phyloP scores from a whole-genome alignment of 2,797 vertebrate genomes.

The Scyliorhinus canicula region DNA sequence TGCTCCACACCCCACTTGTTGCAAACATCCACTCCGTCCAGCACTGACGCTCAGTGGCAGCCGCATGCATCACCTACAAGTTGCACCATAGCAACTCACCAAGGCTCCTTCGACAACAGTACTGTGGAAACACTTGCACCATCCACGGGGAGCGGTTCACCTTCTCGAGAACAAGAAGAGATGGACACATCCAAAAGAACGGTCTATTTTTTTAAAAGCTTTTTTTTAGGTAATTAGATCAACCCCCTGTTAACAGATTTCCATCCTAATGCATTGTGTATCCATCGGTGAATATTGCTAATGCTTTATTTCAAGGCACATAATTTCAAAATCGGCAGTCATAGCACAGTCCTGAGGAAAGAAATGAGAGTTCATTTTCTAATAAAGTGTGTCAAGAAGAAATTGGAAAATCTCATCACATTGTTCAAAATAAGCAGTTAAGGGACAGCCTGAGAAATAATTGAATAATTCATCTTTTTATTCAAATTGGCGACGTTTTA shows the following conservation, averaged over 20 bases:
- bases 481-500: not conserved
- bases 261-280: not conserved
- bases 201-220: not conserved
- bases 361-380: not conserved
- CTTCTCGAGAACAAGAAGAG: not conserved
- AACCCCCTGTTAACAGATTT: not conserved
- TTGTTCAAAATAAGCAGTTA: not conserved
- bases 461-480: constrained; percentile 31
- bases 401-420: not conserved
- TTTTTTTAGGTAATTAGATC: not conserved
- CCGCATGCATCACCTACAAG: not conserved
- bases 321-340: not conserved
- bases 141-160: not conserved
- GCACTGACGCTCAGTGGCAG: not conserved
- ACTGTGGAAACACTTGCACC: not conserved
- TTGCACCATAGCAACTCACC: not conserved
- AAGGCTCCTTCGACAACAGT: not conserved
- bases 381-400: not conserved
- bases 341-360: not conserved
- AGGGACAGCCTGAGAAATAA: not conserved
- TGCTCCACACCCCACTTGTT: not conserved
- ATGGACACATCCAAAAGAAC: not conserved
- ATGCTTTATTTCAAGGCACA: not conserved
- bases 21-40: not conserved
- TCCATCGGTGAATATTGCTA: not conserved